Conservation (phyloP, 92 coral and sea anemone genomes). For the Epizoanthus ramosus region DNA sequence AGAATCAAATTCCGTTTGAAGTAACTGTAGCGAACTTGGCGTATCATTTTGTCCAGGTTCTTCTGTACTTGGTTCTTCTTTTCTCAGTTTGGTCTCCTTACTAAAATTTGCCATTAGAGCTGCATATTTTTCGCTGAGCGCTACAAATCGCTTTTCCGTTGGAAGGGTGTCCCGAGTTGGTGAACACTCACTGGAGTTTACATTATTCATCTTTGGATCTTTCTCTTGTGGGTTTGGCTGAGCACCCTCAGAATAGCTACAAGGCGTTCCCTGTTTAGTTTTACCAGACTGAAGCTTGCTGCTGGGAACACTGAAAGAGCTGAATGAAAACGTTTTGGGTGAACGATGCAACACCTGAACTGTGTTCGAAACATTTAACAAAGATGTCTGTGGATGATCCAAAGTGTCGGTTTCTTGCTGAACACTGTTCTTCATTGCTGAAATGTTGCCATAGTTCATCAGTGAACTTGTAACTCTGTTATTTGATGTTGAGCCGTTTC, state of each 20-base stretch:
- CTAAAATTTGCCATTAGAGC: conserved; percentile 38
- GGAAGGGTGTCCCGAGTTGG: not conserved
- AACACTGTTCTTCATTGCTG: not conserved
- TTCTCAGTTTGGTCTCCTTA: conserved; percentile 1
- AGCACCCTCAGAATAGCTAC: not conserved
- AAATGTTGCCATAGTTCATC: not conserved
- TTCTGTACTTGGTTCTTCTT: conserved; percentile 9
- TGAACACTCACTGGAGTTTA: not conserved
- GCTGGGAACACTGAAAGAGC: not conserved
- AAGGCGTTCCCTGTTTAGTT: not conserved
- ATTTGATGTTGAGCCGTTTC: not conserved
- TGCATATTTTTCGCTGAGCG: conserved; percentile 35
- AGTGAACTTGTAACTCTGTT: not conserved
- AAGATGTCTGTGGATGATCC: not conserved
- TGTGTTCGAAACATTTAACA: not conserved
- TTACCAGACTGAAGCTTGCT: not conserved
- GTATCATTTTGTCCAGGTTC: not conserved
- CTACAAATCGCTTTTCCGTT: conserved; percentile 32
- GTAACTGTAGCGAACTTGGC: not conserved
- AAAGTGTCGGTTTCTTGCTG: not conserved
- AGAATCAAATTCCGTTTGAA: not conserved
- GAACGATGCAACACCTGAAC: conserved; percentile 28
- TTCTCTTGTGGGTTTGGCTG: not conserved
- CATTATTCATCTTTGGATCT: too few relatives aligned
- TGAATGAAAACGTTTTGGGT: not conserved